These are phyloP conservation scores for Saimiri boliviensis DNA, from an alignment of 2,113 vertebrate genomes.

Conservation along the genomic window DNA sequence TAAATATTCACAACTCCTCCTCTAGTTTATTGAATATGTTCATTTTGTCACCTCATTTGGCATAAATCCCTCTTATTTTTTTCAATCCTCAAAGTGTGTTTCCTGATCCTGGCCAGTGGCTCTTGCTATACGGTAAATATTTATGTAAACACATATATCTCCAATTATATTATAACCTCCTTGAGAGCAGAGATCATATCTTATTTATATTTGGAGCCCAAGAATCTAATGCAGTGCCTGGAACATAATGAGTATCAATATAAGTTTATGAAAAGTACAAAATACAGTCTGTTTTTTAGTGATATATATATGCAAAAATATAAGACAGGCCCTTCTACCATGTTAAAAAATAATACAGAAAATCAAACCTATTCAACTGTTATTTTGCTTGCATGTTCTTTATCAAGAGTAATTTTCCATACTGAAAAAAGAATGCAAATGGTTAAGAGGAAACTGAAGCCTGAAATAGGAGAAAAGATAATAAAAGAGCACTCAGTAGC, in stretches of 20 bases:
- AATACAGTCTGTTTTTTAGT: neutral
- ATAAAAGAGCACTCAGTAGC: neutral
- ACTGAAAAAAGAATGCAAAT: neutral
- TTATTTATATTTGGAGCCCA: neutral
- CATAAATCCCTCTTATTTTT: too few relatives aligned
- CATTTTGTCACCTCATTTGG: too few relatives aligned
- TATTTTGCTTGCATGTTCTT: constrained; percentile 36
- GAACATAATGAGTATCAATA: neutral
- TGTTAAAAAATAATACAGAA: constrained; percentile 39
- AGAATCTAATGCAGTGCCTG: neutral
- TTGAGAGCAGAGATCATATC: neutral
- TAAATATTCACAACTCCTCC: too few relatives aligned
- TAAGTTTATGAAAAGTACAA: constrained; percentile 9
- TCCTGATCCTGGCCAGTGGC: too few relatives aligned
- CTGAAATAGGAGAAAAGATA: constrained; percentile 13
- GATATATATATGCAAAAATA: constrained; percentile 3
- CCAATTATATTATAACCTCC: neutral
- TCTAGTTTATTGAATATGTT: too few relatives aligned
- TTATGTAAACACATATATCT: neutral
- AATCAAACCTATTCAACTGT: neutral
- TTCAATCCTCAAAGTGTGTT: too few relatives aligned
- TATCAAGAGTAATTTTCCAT: constrained; percentile 31
- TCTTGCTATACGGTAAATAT: neutral
- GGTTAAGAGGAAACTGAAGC: neutral
- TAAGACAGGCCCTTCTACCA: neutral